Percentiles rank a stretch among this genome's conserved stretches.
Evolutionary conservation across 2,797 vertebrate species (phyloP).

Genomic region (Emydoidea blandingii): DNA sequence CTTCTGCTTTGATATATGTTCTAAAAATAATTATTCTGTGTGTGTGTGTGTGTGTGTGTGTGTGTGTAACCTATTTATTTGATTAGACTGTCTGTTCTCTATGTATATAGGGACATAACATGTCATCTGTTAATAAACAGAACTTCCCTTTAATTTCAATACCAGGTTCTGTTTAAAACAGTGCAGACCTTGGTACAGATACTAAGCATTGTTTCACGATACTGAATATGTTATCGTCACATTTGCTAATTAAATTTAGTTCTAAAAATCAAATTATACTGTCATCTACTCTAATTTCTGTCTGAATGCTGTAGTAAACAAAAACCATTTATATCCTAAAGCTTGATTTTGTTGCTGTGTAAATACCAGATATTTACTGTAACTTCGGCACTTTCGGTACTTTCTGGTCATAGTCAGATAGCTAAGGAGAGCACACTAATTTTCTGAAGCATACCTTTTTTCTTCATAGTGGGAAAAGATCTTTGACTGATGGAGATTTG

Average conservation of each 20-base stretch:
- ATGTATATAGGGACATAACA: neutral
- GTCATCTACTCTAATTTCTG: neutral
- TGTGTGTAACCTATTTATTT: neutral
- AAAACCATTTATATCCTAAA: conserved; percentile 22
- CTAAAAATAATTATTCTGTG: neutral
- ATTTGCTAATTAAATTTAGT: neutral
- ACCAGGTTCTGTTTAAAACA: neutral
- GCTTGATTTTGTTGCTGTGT: conserved; percentile 11
- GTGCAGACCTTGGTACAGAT: neutral
- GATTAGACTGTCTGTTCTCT: conserved; percentile 21
- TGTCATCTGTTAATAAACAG: neutral
- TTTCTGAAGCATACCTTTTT: conserved; percentile 50
- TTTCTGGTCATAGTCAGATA: conserved; percentile 28
- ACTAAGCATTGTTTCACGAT: neutral
- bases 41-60: too few relatives aligned
- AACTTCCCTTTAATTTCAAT: neutral
- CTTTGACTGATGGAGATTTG: conserved; percentile 28
- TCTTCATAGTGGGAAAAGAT: neutral
- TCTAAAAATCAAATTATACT: neutral
- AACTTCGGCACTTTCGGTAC: conserved; percentile 14
- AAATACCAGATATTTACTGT: neutral
- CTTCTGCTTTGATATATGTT: conserved; percentile 28
- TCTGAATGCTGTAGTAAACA: neutral
- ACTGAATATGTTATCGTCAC: neutral
- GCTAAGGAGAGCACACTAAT: neutral